Percentiles rank a stretch among this genome's conserved stretches.
phyloP scores from a whole-genome alignment of 2,888 invertebrate species.

The Trichopria drosophilae region DNA sequence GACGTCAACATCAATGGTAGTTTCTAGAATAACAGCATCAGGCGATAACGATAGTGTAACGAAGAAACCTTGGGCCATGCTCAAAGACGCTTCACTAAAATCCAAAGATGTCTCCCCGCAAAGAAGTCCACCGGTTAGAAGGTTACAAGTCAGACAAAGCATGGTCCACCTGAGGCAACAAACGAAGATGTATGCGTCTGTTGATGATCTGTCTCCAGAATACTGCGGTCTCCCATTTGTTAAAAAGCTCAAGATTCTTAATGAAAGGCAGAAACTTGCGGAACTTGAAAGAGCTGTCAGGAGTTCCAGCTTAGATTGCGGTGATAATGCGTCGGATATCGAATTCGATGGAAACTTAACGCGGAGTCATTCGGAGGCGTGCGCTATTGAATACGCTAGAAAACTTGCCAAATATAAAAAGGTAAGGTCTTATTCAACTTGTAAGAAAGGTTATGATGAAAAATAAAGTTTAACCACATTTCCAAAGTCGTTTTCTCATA shows the following conservation, averaged over 20 bases:
- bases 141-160: slow-evolving; percentile 44
- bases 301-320: slow-evolving; percentile 79
- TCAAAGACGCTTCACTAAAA: slow-evolving; percentile 69
- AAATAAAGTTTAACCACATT: too few species aligned
- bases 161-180: slow-evolving; percentile 49
- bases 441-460: too few species aligned
- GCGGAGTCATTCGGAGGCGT: slow-evolving; percentile 80
- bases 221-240: slow-evolving; percentile 85
- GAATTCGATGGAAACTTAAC: slow-evolving; percentile 66
- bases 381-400: slow-evolving; percentile 68
- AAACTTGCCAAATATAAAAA: slow-evolving; percentile 53
- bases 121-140: slow-evolving; percentile 41
- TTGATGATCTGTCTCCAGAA: slow-evolving; percentile 84
- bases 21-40: too few species aligned
- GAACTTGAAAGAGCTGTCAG: slow-evolving; percentile 78
- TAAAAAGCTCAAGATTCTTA: slow-evolving; percentile 84
- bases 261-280: slow-evolving; percentile 83
- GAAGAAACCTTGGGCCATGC: slow-evolving; percentile 75
- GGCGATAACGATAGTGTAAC: slow-evolving; percentile 52
- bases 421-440: slow-evolving; percentile 45
- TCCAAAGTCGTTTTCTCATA: too few species aligned
- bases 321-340: slow-evolving; percentile 65
- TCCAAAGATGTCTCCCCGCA: slow-evolving; percentile 43
- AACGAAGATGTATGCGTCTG: slow-evolving; percentile 76
- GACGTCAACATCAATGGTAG: slow-evolving; percentile 15